These are phyloP conservation scores for Steromphala cineraria DNA, from an alignment of 2,888 invertebrate genomes.

Conservation along the genomic window DNA sequence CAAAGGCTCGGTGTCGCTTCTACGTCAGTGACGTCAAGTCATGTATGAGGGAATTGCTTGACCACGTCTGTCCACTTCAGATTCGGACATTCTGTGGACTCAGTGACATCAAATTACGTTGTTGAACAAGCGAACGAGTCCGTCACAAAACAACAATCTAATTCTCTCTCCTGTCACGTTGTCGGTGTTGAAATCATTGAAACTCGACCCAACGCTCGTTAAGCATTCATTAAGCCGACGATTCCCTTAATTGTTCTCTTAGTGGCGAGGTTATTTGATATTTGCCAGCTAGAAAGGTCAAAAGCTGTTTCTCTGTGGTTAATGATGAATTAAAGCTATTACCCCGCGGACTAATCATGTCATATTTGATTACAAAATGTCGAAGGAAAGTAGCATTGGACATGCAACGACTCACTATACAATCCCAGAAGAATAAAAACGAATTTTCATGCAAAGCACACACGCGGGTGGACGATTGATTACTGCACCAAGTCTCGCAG, in stretches of 20 bases:
- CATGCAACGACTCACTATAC: neutral
- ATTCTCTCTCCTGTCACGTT: neutral
- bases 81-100: too few relatives aligned
- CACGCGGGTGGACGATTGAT: too few relatives aligned
- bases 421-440: too few relatives aligned
- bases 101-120: too few relatives aligned
- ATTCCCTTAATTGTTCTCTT: neutral
- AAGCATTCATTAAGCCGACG: neutral
- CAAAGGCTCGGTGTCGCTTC: too few relatives aligned
- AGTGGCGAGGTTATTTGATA: neutral
- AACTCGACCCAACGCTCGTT: neutral
- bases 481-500: too few relatives aligned
- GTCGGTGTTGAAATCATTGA: neutral
- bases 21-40: too few relatives aligned
- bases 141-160: neutral
- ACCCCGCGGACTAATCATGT: neutral
- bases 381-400: neutral
- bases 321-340: neutral
- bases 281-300: constrained; percentile 2
- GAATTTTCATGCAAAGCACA: too few relatives aligned
- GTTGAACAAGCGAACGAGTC: neutral
- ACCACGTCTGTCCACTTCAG: too few relatives aligned
- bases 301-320: neutral
- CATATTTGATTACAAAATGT: neutral
- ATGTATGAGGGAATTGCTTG: too few relatives aligned